Evolutionary conservation across 2,113 vertebrate genomes (phyloP).

Genomic region (Brachionichthys hirsutus): DNA sequence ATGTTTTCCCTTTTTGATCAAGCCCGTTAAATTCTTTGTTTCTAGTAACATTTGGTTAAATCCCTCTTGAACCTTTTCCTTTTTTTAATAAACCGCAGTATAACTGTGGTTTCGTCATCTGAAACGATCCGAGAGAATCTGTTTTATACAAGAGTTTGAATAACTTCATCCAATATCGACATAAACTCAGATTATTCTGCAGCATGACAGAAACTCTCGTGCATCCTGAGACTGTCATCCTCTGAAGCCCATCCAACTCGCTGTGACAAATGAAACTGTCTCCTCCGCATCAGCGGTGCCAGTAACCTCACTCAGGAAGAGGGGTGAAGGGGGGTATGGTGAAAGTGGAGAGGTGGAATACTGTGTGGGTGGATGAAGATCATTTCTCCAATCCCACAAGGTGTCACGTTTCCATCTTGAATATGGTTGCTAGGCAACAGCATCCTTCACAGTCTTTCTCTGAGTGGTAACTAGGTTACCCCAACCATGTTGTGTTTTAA

Average conservation of each 20-base stretch:
- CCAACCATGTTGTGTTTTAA: slow-evolving; percentile 36
- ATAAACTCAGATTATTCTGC: slow-evolving; percentile 22
- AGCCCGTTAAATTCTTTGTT: no score
- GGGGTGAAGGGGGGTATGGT: slow-evolving; percentile 31
- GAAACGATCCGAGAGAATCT: no score
- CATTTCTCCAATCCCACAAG: slow-evolving; percentile 62
- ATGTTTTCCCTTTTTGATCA: no score
- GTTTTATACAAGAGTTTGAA: neutral
- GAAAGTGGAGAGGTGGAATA: slow-evolving; percentile 55
- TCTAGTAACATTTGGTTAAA: no score
- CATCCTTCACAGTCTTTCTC: slow-evolving; percentile 60
- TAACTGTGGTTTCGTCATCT: no score
- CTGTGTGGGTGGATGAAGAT: slow-evolving; percentile 62
- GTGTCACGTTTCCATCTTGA: slow-evolving; percentile 56
- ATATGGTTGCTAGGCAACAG: slow-evolving; percentile 69
- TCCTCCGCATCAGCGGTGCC: slow-evolving; percentile 25
- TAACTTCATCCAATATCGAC: slow-evolving; percentile 1
- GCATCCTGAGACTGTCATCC: slow-evolving; percentile 26
- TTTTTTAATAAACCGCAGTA: no score
- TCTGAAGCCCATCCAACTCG: slow-evolving; percentile 16
- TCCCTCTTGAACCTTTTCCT: no score
- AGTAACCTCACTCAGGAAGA: slow-evolving; percentile 45
- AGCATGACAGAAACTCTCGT: slow-evolving; percentile 13
- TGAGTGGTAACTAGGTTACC: slow-evolving; percentile 65
- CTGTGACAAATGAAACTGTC: slow-evolving; percentile 20